phyloP scores from a whole-genome alignment of 2,797 vertebrate species.

The Cyprinodon diabolis region DNA sequence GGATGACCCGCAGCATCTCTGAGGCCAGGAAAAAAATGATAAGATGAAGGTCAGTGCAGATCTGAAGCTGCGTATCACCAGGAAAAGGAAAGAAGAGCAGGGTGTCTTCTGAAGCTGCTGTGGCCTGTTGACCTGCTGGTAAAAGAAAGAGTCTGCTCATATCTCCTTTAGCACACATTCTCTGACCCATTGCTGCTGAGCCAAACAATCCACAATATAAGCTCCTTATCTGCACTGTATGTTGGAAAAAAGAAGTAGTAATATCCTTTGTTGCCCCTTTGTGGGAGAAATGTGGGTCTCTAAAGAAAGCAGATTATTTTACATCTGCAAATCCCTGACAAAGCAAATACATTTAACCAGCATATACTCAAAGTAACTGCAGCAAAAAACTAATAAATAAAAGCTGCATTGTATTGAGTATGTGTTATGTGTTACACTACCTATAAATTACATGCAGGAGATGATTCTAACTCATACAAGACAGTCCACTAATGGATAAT shows the following conservation, averaged over 20 bases:
- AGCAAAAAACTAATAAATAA: neutral
- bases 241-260: conserved; percentile 46
- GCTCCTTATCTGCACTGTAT: conserved; percentile 73
- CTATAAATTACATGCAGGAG: neutral
- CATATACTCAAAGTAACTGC: neutral
- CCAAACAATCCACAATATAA: conserved; percentile 80
- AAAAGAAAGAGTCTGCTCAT: conserved; percentile 38
- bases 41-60: conserved; percentile 37
- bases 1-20: conserved; percentile 4
- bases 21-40: conserved; percentile 14
- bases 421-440: neutral
- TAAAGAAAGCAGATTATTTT: conserved; percentile 61
- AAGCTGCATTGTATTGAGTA: neutral
- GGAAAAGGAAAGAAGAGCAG: conserved; percentile 15
- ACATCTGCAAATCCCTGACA: conserved; percentile 35
- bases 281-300: too few species aligned
- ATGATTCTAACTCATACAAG: neutral
- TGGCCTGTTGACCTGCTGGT: conserved; percentile 67
- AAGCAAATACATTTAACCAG: neutral
- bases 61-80: conserved; percentile 26
- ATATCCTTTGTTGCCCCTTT: too few species aligned
- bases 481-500: neutral
- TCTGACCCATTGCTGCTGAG: conserved; percentile 66
- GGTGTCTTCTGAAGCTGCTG: conserved; percentile 63
- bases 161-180: conserved; percentile 47